phyloP scores from a whole-genome alignment of 2,113 vertebrate genomes.

The Nipponia nippon region DNA sequence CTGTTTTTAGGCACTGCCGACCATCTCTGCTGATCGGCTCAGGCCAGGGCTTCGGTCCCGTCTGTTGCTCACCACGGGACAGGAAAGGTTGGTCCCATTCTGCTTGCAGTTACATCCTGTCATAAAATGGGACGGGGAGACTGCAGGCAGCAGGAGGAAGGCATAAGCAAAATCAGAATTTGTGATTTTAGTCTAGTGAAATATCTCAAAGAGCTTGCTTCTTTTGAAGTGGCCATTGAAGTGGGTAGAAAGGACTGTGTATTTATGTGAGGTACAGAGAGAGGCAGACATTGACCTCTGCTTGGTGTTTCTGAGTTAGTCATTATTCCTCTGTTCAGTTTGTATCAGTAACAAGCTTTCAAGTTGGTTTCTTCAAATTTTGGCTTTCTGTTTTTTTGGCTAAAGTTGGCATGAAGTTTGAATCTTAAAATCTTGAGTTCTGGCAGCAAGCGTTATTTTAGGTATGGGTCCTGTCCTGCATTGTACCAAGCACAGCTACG shows the following conservation, averaged over 20 bases:
- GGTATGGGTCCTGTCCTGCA: background rate
- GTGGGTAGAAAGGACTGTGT: background rate
- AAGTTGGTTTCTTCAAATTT: background rate
- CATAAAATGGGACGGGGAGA: background rate
- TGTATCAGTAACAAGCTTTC: slow-evolving; percentile 7
- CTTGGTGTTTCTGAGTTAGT: slow-evolving; percentile 22
- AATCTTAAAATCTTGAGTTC: background rate
- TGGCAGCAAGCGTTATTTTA: background rate
- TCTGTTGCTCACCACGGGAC: background rate
- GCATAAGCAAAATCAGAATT: background rate
- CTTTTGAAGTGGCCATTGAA: background rate
- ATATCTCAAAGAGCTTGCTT: slow-evolving; percentile 2
- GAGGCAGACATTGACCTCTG: slow-evolving; percentile 16
- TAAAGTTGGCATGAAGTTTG: background rate
- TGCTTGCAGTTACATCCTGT: background rate
- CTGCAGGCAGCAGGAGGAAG: background rate
- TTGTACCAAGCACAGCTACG: background rate
- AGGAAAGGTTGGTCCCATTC: background rate
- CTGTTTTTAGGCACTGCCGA: background rate
- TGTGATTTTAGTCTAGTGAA: background rate
- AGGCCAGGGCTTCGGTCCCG: background rate
- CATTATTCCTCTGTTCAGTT: background rate
- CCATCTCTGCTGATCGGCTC: background rate
- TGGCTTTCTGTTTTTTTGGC: background rate
- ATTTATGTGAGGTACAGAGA: background rate